phyloP scores from a whole-genome alignment of 2,888 invertebrate species.

The Cryptocephalus moraei region DNA sequence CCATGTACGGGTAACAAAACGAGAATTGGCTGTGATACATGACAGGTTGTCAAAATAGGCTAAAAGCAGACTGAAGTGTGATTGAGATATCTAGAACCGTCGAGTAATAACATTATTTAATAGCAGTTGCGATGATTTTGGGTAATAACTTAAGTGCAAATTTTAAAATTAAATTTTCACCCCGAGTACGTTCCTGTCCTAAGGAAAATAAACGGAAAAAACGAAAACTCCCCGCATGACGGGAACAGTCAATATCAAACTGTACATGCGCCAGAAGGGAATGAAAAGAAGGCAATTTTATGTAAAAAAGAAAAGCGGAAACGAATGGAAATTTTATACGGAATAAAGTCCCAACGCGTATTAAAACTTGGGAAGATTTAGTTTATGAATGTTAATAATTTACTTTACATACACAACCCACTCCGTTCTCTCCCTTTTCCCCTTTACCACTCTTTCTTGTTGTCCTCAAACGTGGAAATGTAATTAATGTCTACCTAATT shows the following conservation, averaged over 20 bases:
- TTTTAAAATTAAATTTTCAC: not conserved
- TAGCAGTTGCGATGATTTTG: not conserved
- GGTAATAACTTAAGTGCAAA: too few species aligned
- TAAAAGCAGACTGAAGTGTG: too few species aligned
- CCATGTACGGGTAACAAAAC: too few species aligned
- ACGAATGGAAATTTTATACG: slow-evolving; percentile 40
- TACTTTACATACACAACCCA: slow-evolving; percentile 34
- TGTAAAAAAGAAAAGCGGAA: slow-evolving; percentile 31
- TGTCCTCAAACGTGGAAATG: not conserved
- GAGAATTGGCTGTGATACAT: too few species aligned
- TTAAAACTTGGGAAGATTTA: slow-evolving; percentile 36
- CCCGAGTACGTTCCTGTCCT: slow-evolving; percentile 8
- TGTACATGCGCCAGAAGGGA: slow-evolving; percentile 28
- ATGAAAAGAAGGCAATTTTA: slow-evolving; percentile 32
- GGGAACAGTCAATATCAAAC: slow-evolving; percentile 12
- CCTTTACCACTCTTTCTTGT: not conserved
- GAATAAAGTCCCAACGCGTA: slow-evolving; percentile 32
- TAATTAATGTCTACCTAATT: slow-evolving; percentile 5
- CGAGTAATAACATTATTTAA: not conserved
- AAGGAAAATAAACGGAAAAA: slow-evolving; percentile 23
- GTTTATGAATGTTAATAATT: slow-evolving; percentile 41
- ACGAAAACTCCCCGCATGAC: slow-evolving; percentile 11
- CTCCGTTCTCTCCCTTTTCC: too few species aligned
- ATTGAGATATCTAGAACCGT: too few species aligned
- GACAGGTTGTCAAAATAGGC: too few species aligned